A percentile compares a stretch with the other conserved stretches of the same genome.
phyloP scores from a whole-genome alignment of 2,113 vertebrate species.

The Limnothrissa miodon region DNA sequence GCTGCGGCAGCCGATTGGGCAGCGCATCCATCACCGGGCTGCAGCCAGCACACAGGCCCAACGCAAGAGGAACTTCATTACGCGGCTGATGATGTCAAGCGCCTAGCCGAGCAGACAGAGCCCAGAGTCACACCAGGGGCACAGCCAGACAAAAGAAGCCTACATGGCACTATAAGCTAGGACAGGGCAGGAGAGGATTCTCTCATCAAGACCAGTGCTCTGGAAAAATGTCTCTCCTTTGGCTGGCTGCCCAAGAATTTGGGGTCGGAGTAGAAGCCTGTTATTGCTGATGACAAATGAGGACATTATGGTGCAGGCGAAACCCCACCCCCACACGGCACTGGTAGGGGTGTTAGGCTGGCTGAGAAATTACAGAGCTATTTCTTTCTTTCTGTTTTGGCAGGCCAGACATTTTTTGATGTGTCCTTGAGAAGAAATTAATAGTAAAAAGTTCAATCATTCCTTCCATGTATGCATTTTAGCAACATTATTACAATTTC shows the following conservation, averaged over 20 bases:
- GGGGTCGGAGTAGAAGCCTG: background rate
- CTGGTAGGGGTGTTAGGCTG: background rate
- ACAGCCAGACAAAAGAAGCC: background rate
- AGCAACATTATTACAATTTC: background rate
- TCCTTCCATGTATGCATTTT: background rate
- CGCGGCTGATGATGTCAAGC: slow-evolving; percentile 12
- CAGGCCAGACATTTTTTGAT: background rate
- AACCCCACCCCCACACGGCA: background rate
- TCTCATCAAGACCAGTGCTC: background rate
- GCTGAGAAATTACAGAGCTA: background rate
- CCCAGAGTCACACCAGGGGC: background rate
- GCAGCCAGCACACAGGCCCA: background rate
- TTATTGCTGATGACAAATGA: slow-evolving; percentile 7
- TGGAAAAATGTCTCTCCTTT: background rate
- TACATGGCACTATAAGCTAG: background rate
- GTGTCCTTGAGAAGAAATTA: background rate
- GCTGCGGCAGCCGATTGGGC: background rate
- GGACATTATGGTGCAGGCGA: background rate
- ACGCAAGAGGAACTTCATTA: slow-evolving; percentile 13
- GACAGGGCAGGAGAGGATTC: background rate
- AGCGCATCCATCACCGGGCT: slow-evolving; percentile 2
- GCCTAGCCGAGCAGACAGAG: background rate
- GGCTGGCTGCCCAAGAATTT: slow-evolving; percentile 4
- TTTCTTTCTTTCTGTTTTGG: background rate
- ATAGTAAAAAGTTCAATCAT: background rate